Conservation (phyloP, 2,888 invertebrate species). For the Trypoxylon attenuatum region DNA sequence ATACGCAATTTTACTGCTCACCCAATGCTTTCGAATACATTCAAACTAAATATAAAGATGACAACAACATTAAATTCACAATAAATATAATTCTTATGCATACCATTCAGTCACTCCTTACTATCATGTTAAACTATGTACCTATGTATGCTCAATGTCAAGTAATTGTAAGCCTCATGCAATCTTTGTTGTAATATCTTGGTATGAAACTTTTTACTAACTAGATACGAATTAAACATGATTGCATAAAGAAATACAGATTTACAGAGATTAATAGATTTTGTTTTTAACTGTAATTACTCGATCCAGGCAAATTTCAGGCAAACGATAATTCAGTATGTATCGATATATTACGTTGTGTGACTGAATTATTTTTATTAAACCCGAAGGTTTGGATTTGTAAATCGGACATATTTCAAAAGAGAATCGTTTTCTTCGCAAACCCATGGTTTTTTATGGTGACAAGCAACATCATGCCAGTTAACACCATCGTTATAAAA, state of each 20-base stretch:
- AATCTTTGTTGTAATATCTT: no score
- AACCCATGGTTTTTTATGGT: slow-evolving; percentile 91
- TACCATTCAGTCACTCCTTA: slow-evolving; percentile 66
- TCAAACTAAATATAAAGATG: slow-evolving; percentile 6
- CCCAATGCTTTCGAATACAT: not conserved
- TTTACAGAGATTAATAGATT: no score
- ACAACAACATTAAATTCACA: slow-evolving; percentile 33
- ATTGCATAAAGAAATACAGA: no score
- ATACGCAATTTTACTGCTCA: slow-evolving; percentile 7
- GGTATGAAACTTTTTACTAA: no score
- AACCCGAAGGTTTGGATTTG: slow-evolving; percentile 86
- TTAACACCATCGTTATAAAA: slow-evolving; percentile 94
- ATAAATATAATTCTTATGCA: slow-evolving; percentile 66
- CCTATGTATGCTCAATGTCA: slow-evolving; percentile 4
- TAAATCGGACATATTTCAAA: slow-evolving; percentile 88
- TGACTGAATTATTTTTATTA: slow-evolving; percentile 71
- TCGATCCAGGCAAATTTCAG: no score
- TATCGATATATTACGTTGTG: not conserved
- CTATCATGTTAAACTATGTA: slow-evolving; percentile 32
- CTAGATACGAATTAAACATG: no score
- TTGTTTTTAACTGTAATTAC: no score
- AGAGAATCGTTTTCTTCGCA: slow-evolving; percentile 92
- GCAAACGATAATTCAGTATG: no score
- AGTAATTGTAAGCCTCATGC: no score
- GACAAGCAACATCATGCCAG: slow-evolving; percentile 94